Evolutionary conservation across 2,888 invertebrate species (phyloP), one percentile per base, ranked within the genome.

Genomic region (Cephus pulcher): DNA sequence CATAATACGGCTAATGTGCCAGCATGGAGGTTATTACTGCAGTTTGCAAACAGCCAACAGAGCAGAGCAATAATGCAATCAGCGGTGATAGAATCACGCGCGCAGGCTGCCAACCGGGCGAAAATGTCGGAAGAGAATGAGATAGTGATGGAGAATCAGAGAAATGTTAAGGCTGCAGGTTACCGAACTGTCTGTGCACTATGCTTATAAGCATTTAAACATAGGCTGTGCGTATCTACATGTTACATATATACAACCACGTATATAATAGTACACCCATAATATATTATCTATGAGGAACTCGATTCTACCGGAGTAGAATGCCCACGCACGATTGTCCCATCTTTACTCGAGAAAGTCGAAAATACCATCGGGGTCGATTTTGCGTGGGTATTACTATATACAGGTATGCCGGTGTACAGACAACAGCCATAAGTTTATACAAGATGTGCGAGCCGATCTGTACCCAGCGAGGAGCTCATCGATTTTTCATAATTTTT

Each of bases 41-140:
- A 84, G 84, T 86, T 86, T 83, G 85, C 86, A 84, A 86, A 85
- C 84, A 86, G 81, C 80, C 80, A 79, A 75, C 79, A 75, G 83
- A 81, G 80, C 80, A 78, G 77, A 80, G 79, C 81, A 79, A 80
- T 83, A 84, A 85, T 83, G 81, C 82, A 83, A 84, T 85, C 85
- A 82, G 82, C 80, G 76, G 34, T 81, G 79, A 86, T 83, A 84
- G 82, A 82, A 84, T 84, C 82, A 80, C 76, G 73, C 78, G 77
- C 81, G 78, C 79, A 80, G 80, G 75, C 77, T 79, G 71, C 77
- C 75, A 74, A 32, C 73, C 78, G 75, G 34, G n/a, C 74, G 74
- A 74, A 30, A 74, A 71, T 71, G 71, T 30, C 32, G 71, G 71
- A 71, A 71, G 34, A 30, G 34, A 71, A 30, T 30, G 71, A 33